phyloP scores from a whole-genome alignment of 2,888 invertebrate genomes.

The Lagria hirta region DNA sequence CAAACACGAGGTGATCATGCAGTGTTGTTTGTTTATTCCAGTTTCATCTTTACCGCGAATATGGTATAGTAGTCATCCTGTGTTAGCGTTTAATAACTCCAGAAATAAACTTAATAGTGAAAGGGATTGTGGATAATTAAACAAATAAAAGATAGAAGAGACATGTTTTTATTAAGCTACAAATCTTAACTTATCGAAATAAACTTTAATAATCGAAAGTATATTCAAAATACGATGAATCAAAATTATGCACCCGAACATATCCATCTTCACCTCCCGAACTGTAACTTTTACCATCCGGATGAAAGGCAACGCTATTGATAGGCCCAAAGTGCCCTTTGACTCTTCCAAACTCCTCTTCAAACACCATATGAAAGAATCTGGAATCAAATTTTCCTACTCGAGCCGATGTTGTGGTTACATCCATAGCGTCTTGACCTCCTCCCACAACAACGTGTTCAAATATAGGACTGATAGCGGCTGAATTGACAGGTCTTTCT shows the following conservation, averaged over 20 bases:
- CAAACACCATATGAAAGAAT: constrained; percentile 94
- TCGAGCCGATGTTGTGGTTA: constrained; percentile 90
- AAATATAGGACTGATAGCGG: constrained; percentile 90
- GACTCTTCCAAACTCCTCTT: constrained; percentile 96
- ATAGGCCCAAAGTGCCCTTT: constrained; percentile 99
- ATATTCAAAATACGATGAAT: constrained; percentile 94
- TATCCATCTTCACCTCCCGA: constrained; percentile 99
- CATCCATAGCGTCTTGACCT: constrained; percentile 99
- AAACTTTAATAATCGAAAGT: constrained; percentile 84
- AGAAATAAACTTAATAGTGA: too few species aligned
- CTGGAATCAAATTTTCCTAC: constrained; percentile 96
- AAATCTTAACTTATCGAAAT: too few species aligned
- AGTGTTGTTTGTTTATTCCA: too few species aligned
- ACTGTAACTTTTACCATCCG: constrained; percentile 94
- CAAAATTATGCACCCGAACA: constrained; percentile 93
- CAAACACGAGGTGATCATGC: too few species aligned
- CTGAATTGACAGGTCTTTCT: constrained; percentile 97
- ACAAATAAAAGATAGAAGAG: too few species aligned
- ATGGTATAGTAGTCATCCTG: too few species aligned
- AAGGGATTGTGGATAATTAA: too few species aligned
- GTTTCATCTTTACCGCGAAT: too few species aligned
- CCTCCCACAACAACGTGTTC: constrained; percentile 98
- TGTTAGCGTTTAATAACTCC: too few species aligned
- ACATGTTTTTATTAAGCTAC: too few species aligned
- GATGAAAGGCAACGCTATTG: constrained; percentile 97